Percentiles rank a stretch among this genome's conserved stretches.
These are phyloP conservation scores for Ara ararauna DNA, from an alignment of 2,797 vertebrate species.

Conservation along the genomic window DNA sequence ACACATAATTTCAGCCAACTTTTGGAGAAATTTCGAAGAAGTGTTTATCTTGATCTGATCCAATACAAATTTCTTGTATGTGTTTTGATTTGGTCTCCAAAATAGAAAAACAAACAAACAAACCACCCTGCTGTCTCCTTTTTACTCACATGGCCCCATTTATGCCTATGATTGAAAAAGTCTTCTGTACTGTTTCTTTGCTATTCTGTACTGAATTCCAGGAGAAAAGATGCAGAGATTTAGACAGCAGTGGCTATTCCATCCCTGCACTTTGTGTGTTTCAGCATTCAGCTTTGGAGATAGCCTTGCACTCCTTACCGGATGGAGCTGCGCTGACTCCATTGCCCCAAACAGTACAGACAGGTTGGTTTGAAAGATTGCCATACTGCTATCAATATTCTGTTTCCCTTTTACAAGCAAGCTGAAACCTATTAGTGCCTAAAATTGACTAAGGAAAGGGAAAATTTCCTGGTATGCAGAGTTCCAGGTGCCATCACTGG, in stretches of 20 bases:
- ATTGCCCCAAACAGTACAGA: background rate
- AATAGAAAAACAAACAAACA: background rate
- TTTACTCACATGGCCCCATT: background rate
- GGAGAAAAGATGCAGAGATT: background rate
- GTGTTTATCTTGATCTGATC: background rate
- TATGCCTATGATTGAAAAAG: background rate
- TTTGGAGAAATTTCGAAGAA: background rate
- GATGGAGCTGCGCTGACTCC: background rate
- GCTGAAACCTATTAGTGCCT: background rate
- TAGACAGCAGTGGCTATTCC: background rate
- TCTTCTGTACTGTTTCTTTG: background rate
- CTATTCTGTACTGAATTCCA: background rate
- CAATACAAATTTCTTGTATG: background rate
- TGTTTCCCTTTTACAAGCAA: background rate
- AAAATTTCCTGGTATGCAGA: background rate
- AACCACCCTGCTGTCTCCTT: accelerated
- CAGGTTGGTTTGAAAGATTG: background rate
- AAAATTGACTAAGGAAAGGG: background rate
- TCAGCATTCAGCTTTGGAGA: accelerated
- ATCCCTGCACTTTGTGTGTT: background rate
- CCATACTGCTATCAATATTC: background rate
- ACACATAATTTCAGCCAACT: background rate
- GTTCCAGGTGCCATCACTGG: background rate
- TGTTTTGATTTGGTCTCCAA: background rate
- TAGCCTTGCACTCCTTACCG: background rate